Conservation (phyloP, 2,113 vertebrate genomes). For the Dunckerocampus dactyliophorus region DNA sequence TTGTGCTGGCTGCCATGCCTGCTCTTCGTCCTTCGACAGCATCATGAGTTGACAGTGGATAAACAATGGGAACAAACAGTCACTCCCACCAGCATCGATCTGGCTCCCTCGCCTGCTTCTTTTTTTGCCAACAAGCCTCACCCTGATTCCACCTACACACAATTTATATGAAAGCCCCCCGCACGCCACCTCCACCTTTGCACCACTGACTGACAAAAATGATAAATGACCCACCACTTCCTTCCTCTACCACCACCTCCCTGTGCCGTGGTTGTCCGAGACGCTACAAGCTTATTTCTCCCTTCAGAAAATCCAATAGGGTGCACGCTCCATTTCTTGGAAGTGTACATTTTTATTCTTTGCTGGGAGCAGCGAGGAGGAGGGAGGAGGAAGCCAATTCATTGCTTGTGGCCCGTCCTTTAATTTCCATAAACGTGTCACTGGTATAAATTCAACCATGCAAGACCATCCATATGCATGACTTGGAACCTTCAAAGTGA, state of each 20-base stretch:
- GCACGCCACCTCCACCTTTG: slow-evolving; percentile 27
- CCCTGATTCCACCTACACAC: slow-evolving; percentile 71
- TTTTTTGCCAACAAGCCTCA: slow-evolving; percentile 49
- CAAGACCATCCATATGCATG: slow-evolving; percentile 48
- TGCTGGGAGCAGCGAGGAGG: background rate
- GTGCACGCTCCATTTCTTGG: slow-evolving; percentile 19
- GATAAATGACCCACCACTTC: slow-evolving; percentile 61
- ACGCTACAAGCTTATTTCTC: slow-evolving; percentile 54
- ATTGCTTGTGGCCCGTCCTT: slow-evolving; percentile 30
- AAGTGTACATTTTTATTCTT: slow-evolving; percentile 9
- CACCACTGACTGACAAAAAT: slow-evolving; percentile 63
- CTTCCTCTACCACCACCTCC: slow-evolving; percentile 44
- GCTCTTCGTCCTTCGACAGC: slow-evolving; percentile 54
- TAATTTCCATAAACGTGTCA: slow-evolving; percentile 62
- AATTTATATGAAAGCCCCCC: slow-evolving; percentile 65
- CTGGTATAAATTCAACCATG: slow-evolving; percentile 31
- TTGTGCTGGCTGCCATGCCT: slow-evolving; percentile 41
- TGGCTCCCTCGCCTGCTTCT: slow-evolving; percentile 30
- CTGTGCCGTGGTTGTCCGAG: slow-evolving; percentile 46
- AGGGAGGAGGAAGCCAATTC: slow-evolving; percentile 14
- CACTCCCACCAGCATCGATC: slow-evolving; percentile 72
- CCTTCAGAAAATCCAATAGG: slow-evolving; percentile 50
- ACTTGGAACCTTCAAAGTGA: slow-evolving; percentile 30
- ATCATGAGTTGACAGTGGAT: slow-evolving; percentile 61
- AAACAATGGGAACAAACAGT: slow-evolving; percentile 71